Base-by-base conservation (phyloP, 2,888 invertebrate species). In the Antheraea yamamai region DNA sequence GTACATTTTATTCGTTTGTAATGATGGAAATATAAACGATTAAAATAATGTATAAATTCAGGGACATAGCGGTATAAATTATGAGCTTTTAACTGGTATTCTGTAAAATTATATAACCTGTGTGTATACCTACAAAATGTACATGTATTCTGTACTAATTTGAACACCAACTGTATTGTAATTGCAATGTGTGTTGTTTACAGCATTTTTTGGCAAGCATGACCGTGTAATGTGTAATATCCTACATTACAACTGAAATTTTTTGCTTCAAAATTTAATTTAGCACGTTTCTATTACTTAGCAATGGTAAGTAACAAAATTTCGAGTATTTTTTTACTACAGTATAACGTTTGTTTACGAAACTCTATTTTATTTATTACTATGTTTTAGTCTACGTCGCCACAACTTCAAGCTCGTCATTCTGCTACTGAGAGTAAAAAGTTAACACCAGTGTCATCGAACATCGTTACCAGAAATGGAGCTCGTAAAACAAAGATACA, bases 401-500 rank as follows among this genome's bases (percentile, higher is more conserved):
- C 90, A 73, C 87, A 89, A 66, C 83, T 87, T 70, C 89, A 87
- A 64, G 81, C 85, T 26, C 87, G 90, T 30, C 89, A 90, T 74
- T 88, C 91, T 4, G 88, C 89, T 61, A 89, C 88, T 58, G 93
- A 93, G 30, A 86, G 80, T 75, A 92, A 89, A 79, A 94, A 92
- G 80, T 85, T 84, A 73, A 86, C 89, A 68, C 89, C 91, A 39
- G 88, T 91, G n/a, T 81, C 90, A n/a, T 88, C 93, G n/a, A 91
- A 78, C 74, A 94, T 96, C 78, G 92, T 96, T 35, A 96, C 96
- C 75, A 93, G 96, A 84, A 95, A 96, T 86, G 95, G 95, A 75
- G 96, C 96, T 76, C 95, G 96, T 79, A 96, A 96, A 87, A 95
- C 96, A 75, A 96, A 96, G 91, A 96, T 96, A 74, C 96, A 96